Evolutionary conservation across 2,888 invertebrate genomes (phyloP).

Genomic region (Salticus scenicus): DNA sequence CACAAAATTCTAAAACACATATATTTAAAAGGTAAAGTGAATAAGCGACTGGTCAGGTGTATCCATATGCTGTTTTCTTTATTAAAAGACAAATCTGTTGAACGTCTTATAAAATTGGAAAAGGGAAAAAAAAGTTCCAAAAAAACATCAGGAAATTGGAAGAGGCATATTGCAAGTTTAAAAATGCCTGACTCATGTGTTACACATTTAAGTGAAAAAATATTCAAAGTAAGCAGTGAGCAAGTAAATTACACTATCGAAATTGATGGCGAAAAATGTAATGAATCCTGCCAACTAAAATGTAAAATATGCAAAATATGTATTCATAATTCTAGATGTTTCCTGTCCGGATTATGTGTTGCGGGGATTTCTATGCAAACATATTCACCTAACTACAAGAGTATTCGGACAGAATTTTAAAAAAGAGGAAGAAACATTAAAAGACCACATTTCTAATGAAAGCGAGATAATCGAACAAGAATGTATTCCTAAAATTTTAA

Average conservation of each 20-base stretch:
- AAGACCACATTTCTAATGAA: too few relatives aligned
- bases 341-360: too few relatives aligned
- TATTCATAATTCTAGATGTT: not conserved
- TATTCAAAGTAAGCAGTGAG: too few relatives aligned
- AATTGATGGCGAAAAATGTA: not conserved
- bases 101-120: not conserved
- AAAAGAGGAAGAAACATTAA: too few relatives aligned
- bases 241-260: not conserved
- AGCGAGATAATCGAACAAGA: too few relatives aligned
- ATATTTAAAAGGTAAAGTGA: constrained; percentile 20
- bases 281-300: not conserved
- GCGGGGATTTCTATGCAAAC: too few relatives aligned
- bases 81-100: too few relatives aligned
- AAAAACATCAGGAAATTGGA: not conserved
- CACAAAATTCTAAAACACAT: constrained; percentile 24
- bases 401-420: too few relatives aligned
- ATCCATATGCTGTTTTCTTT: not conserved
- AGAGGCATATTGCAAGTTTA: not conserved
- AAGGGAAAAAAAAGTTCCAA: constrained; percentile 1
- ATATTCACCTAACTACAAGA: too few relatives aligned
- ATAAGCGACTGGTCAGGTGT: not conserved
- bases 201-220: not conserved
- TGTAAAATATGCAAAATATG: not conserved
- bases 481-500: too few relatives aligned
- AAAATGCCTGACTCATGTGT: not conserved